These are phyloP conservation scores for Cryptomyrus ogoouensis DNA, from an alignment of 2,113 vertebrate genomes.

Conservation along the genomic window DNA sequence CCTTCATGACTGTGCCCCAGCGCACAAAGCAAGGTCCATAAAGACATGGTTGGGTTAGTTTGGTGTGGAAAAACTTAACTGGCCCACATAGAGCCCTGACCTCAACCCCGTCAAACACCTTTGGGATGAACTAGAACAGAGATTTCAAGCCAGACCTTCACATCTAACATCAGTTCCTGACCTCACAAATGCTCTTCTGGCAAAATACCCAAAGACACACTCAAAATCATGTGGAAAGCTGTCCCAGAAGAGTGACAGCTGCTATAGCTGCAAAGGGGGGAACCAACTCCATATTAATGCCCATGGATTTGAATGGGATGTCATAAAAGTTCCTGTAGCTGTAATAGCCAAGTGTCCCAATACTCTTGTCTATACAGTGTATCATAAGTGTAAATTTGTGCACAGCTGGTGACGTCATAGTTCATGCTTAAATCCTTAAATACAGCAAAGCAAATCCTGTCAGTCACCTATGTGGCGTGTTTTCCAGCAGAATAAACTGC, in stretches of 20 bases:
- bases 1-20: too few species aligned
- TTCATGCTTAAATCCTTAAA: background rate
- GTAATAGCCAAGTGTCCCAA: background rate
- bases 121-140: too few species aligned
- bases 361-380: background rate
- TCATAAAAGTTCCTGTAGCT: background rate
- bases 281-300: background rate
- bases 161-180: background rate
- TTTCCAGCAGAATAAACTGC: background rate
- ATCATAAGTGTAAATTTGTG: background rate
- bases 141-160: background rate
- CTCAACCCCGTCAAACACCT: too few species aligned
- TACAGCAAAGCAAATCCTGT: background rate
- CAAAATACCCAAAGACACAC: background rate
- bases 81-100: too few species aligned
- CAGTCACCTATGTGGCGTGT: background rate
- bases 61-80: too few species aligned
- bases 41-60: too few species aligned
- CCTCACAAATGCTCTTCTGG: too few species aligned
- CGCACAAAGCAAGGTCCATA: too few species aligned
- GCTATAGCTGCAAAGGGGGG: background rate
- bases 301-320: background rate
- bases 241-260: background rate
- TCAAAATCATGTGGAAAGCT: background rate
- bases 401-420: background rate